Percentiles rank a stretch among this genome's conserved stretches.
Conservation (phyloP, 1,140 invertebrate species). For the Drosophila sturtevanti region DNA sequence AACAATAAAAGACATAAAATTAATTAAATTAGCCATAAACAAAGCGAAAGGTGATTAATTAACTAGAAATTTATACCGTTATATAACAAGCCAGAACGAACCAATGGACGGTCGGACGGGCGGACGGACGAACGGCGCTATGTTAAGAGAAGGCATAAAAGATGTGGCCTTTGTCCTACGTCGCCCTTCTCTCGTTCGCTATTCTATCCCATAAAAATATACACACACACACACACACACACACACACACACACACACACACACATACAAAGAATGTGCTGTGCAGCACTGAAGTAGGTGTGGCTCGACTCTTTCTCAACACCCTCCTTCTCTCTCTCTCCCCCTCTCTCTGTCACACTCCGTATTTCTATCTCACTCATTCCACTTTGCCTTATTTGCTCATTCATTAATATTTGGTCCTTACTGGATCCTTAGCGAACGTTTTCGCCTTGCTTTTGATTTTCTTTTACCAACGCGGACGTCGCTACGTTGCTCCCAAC, state of each 20-base stretch:
- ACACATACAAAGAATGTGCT: slow-evolving; percentile 23
- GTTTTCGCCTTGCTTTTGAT: slow-evolving; percentile 19
- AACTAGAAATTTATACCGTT: slow-evolving; percentile 71
- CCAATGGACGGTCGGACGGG: not conserved
- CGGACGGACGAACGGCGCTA: not conserved
- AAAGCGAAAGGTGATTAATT: slow-evolving; percentile 73
- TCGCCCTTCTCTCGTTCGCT: not conserved
- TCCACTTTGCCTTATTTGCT: slow-evolving; percentile 41
- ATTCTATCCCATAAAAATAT: not conserved
- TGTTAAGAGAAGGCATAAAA: slow-evolving; percentile 26
- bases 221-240: no score
- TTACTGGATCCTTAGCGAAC: slow-evolving; percentile 9
- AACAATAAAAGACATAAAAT: slow-evolving; percentile 68
- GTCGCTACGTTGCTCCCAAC: no score
- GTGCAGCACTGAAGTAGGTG: slow-evolving; percentile 15
- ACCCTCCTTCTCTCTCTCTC: not conserved
- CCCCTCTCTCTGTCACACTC: slow-evolving; percentile 9
- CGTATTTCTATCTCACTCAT: slow-evolving; percentile 19
- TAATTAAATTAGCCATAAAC: slow-evolving; percentile 75
- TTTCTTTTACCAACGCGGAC: not conserved
- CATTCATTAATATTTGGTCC: slow-evolving; percentile 66
- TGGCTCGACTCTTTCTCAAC: not conserved
- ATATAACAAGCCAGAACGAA: slow-evolving; percentile 31
- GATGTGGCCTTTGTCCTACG: slow-evolving; percentile 22
- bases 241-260: no score